Evolutionary conservation across 2,888 invertebrate genomes (phyloP), one percentile per base, ranked within the genome.

Genomic region (Amblyteles armatorius): DNA sequence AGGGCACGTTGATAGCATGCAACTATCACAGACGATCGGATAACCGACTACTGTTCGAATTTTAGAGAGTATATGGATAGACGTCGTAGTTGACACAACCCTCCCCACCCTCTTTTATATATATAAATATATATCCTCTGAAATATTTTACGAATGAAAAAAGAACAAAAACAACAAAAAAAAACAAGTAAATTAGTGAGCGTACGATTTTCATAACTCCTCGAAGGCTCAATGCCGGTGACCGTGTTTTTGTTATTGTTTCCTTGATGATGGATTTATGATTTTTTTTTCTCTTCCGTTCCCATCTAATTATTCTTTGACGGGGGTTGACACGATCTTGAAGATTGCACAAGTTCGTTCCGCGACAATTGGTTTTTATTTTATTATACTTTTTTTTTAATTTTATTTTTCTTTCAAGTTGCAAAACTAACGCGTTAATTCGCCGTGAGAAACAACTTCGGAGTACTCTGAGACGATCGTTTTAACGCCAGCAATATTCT

Each of bases 211-310:
- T 60, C 60, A 26, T 29, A 4, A 63, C 44, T 48, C 55, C 55
- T 73, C n/a, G 55, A 72, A 67, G 68, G 77, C 79, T 69, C 19
- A 63, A 68, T 50, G 40, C 48, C 60, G 60, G 26, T 60, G 60
- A 60, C 26, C 60, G 60, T 72, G 63, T 82, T 80, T 76, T 85
- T 85, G 26, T 60, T 60, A 29, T 84, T 83, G 48, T 76, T 83
- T 16, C 52, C 9, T 65, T 84, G 72, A 79, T 79, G 65, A 71
- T 86, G 74, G 40, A 77, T 86, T 82, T 84, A 83, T 81, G 80
- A 79, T 83, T 85, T 83, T 87, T 84, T 74, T 86, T 82, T 86
- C 72, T 85, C 68, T 82, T 48, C 60, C 40, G 16, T 71, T 48
- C 48, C 33, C 77, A 19, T 73, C 60, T 60, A n/a, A 29, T 60